A percentile compares a stretch with the other conserved stretches of the same genome.
Conservation (phyloP, 2,113 vertebrate genomes). For the Prietella phreatophila region DNA sequence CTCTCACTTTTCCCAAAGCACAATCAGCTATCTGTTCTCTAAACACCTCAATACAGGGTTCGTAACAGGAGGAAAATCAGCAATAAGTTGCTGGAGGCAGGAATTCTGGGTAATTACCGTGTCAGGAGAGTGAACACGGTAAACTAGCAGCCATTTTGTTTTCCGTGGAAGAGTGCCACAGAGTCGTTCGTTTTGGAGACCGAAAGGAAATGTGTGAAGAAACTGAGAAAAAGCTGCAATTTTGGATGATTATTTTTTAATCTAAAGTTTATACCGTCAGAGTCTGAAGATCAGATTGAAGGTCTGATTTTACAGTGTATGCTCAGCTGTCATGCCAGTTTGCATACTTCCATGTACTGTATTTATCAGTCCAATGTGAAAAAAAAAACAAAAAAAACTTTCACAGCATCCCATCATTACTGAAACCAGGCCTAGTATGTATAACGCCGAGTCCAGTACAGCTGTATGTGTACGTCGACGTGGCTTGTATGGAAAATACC, state of each 20-base stretch:
- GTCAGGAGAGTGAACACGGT: not conserved
- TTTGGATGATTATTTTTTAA: too few species aligned
- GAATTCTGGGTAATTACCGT: slow-evolving; percentile 31
- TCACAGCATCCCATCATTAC: too few species aligned
- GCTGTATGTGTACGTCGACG: not conserved
- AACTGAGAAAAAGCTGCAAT: not conserved
- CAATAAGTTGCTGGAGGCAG: slow-evolving; percentile 18
- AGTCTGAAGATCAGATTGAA: too few species aligned
- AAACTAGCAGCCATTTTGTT: not conserved
- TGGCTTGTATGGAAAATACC: not conserved
- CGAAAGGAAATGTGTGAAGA: not conserved
- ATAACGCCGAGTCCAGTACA: too few species aligned
- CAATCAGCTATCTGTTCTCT: slow-evolving; percentile 53
- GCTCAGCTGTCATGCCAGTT: too few species aligned
- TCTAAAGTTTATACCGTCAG: not conserved
- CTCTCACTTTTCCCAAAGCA: slow-evolving; percentile 13
- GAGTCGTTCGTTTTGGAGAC: not conserved
- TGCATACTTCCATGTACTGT: too few species aligned
- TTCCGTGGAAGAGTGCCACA: not conserved
- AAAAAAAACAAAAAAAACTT: too few species aligned
- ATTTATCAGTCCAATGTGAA: too few species aligned
- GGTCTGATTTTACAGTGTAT: too few species aligned
- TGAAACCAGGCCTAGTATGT: too few species aligned
- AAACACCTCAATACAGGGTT: not conserved
- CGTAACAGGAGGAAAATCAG: slow-evolving; percentile 1